A percentile compares a stretch with the other conserved stretches of the same genome.
These are phyloP conservation scores for Paedocypris sp. DNA, from an alignment of 2,113 vertebrate genomes.

Conservation along the genomic window DNA sequence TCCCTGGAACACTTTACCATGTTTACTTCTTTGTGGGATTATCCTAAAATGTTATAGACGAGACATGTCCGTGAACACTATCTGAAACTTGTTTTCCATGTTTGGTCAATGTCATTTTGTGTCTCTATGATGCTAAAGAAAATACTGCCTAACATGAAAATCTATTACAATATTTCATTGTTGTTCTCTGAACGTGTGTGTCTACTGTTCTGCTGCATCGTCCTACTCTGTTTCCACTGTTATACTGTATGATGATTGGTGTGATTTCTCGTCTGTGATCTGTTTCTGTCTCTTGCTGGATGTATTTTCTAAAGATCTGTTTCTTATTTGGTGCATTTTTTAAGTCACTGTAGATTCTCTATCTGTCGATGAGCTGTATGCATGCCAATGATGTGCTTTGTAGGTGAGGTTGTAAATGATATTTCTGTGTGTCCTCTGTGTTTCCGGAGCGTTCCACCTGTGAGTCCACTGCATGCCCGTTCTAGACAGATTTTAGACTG, in stretches of 20 bases:
- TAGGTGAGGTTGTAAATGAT: slow-evolving; percentile 59
- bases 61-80: no score
- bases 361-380: slow-evolving; percentile 57
- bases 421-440: slow-evolving; percentile 61
- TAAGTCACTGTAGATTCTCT: slow-evolving; percentile 44
- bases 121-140: slow-evolving; percentile 34
- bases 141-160: slow-evolving; percentile 48
- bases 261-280: slow-evolving; percentile 54
- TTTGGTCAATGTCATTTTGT: slow-evolving; percentile 16
- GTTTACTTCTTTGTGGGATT: no score
- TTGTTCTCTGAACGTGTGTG: slow-evolving; percentile 69
- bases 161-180: slow-evolving; percentile 49
- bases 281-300: slow-evolving; percentile 59
- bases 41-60: no score
- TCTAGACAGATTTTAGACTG: slow-evolving; percentile 64
- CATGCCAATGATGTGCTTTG: slow-evolving; percentile 64
- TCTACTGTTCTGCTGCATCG: slow-evolving; percentile 61
- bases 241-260: slow-evolving; percentile 42
- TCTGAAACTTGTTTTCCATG: no score
- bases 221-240: slow-evolving; percentile 55
- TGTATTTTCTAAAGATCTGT: slow-evolving; percentile 55
- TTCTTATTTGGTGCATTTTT: slow-evolving; percentile 57
- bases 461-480: slow-evolving; percentile 79
- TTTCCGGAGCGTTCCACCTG: slow-evolving; percentile 63
- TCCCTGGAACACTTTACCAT: no score